Evolutionary conservation across 2,797 vertebrate species (phyloP).

Genomic region (Hypotaenidia philippensis): DNA sequence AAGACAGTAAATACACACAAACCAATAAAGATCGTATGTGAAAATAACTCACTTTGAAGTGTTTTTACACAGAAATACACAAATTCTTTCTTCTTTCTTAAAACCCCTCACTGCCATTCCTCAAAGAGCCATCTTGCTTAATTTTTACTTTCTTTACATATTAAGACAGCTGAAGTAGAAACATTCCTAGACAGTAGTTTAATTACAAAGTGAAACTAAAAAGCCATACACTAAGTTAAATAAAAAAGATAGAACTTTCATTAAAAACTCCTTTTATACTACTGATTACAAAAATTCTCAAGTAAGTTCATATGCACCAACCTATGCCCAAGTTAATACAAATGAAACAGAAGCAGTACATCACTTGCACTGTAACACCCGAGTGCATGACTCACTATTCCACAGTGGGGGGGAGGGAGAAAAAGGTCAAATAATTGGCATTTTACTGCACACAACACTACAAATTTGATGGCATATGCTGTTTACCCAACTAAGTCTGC

Average conservation of each 20-base stretch:
- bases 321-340: neutral
- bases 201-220: neutral
- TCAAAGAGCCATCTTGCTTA: neutral
- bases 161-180: neutral
- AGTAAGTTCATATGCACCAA: neutral
- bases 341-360: neutral
- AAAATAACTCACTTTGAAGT: neutral
- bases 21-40: neutral
- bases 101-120: neutral
- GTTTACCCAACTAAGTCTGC: neutral
- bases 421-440: neutral
- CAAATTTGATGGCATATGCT: neutral
- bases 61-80: neutral
- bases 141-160: neutral
- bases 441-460: neutral
- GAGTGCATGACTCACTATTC: neutral
- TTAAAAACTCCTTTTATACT: neutral
- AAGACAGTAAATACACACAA: neutral
- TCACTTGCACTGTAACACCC: neutral
- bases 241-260: neutral
- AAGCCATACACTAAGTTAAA: neutral
- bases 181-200: neutral
- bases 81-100: neutral
- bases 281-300: neutral
- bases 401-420: accelerated